Evolutionary conservation across 2,113 vertebrate genomes (phyloP), one percentile per base, ranked within the genome.

Genomic region (Myanophis thanlyinensis): DNA sequence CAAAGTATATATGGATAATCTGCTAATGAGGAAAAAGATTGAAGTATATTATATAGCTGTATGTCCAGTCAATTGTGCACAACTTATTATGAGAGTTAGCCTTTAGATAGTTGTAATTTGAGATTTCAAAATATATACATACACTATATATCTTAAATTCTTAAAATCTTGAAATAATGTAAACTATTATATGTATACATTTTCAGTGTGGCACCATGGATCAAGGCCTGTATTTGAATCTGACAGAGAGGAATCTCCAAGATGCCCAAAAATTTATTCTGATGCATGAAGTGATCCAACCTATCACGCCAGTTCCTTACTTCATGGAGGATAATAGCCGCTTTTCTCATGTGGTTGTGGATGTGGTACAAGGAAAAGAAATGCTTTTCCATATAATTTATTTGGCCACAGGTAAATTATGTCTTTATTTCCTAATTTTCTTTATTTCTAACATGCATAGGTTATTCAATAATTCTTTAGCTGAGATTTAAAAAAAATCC

Each of bases 301-400:
- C 99, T 0, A 97, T 99, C 93, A 97, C 97, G 90, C 96, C 98
- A 0, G 96, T 98, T 94, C 99, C 99, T 0, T 98, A 98, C 95
- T 99, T 99, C 97, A 98, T 99, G 98, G 99, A 99, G 96, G 99
- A 99, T 96, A 98, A 98, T n/a, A 98, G 98, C 59, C 98, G 99
- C 92, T 99, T 99, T 96, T 98, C 98, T 85, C 99, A 99, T 9
- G 97, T 99, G 90, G 99, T 97, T 0, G 99, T 99, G 92, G 99
- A 99, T 59, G 98, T 99, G 49, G 99, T 99, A 40, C 99, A 99
- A 97, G 98, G 98, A 94, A 98, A 98, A 51, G 98, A 99, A 85
- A 95, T 96, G 44, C 98, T 99, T 49, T 98, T 99, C 92, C 99
- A 99, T 95, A 98, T 99, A 97, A 98, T 99, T 90, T 99, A 99